These are phyloP conservation scores for Danaus melanippus DNA, from an alignment of 1,140 invertebrate genomes.

Conservation along the genomic window DNA sequence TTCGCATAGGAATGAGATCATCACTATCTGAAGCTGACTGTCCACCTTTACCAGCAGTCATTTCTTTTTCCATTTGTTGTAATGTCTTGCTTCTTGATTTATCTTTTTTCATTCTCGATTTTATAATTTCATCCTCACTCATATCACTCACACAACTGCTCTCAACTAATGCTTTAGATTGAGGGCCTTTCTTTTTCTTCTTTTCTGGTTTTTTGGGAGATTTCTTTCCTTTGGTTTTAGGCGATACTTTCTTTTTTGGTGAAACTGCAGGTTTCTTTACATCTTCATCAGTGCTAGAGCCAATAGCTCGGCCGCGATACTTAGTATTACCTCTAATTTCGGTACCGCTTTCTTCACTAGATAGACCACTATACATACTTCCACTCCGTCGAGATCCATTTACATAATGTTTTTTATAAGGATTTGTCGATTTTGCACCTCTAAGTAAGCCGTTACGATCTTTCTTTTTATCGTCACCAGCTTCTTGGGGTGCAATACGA, in stretches of 20 bases:
- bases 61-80: constrained; percentile 81
- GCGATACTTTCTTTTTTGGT: constrained; percentile 64
- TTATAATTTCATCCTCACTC: constrained; percentile 72
- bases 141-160: constrained; percentile 48
- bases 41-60: constrained; percentile 66
- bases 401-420: constrained; percentile 82
- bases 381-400: constrained; percentile 81
- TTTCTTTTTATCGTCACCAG: constrained; percentile 76
- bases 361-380: constrained; percentile 78
- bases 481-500: constrained; percentile 78
- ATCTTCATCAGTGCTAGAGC: constrained; percentile 68
- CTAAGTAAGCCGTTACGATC: constrained; percentile 81
- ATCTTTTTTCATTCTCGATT: constrained; percentile 69
- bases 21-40: constrained; percentile 81
- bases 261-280: constrained; percentile 52
- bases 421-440: constrained; percentile 73
- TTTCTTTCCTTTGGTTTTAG: constrained; percentile 54
- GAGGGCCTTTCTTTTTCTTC: constrained; percentile 59
- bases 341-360: constrained; percentile 75
- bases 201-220: constrained; percentile 57
- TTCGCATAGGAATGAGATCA: constrained; percentile 77
- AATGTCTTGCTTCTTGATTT: constrained; percentile 73
- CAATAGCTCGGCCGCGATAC: constrained; percentile 59
- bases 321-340: constrained; percentile 59
- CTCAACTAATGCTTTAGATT: constrained; percentile 66